Percentiles rank a stretch among this genome's conserved stretches.
These are phyloP conservation scores for Hydrochoerus hydrochaeris DNA, from an alignment of 2,113 vertebrate species.

Conservation along the genomic window DNA sequence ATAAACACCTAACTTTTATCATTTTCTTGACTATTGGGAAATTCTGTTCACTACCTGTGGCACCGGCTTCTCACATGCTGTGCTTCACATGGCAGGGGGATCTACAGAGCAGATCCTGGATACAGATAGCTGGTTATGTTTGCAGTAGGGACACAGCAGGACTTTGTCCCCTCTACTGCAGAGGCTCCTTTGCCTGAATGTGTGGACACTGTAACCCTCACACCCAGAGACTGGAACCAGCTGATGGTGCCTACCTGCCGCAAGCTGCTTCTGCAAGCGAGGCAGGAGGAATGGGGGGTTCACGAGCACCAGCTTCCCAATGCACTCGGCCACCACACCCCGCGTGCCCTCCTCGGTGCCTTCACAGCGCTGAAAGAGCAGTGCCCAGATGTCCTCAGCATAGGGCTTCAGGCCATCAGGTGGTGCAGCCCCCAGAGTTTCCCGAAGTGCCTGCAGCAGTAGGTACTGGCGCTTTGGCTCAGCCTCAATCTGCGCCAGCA, in stretches of 20 bases:
- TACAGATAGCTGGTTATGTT: neutral
- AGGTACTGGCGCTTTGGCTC: conserved; percentile 94
- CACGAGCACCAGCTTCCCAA: conserved; percentile 93
- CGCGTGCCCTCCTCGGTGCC: conserved; percentile 94
- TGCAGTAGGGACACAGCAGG: neutral
- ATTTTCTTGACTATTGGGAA: neutral
- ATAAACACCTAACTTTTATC: neutral
- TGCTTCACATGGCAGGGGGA: neutral
- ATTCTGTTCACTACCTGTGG: neutral
- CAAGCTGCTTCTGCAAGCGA: conserved; percentile 91
- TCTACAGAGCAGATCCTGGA: neutral
- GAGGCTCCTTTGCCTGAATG: neutral
- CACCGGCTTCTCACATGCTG: neutral
- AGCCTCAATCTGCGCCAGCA: conserved; percentile 91
- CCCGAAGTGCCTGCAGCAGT: conserved; percentile 94
- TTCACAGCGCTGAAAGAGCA: conserved; percentile 94
- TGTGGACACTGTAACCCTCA: neutral
- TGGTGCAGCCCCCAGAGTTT: conserved; percentile 91
- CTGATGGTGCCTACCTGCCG: conserved; percentile 87
- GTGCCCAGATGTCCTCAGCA: conserved; percentile 93
- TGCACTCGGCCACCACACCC: conserved; percentile 94
- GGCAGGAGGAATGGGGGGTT: conserved; percentile 91
- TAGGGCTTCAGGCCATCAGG: conserved; percentile 89
- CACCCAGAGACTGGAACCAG: neutral
- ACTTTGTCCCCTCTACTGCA: neutral